Evolutionary conservation across 2,888 invertebrate species (phyloP), one percentile per base, ranked within the genome.

Genomic region (Mactromeris polynyma): DNA sequence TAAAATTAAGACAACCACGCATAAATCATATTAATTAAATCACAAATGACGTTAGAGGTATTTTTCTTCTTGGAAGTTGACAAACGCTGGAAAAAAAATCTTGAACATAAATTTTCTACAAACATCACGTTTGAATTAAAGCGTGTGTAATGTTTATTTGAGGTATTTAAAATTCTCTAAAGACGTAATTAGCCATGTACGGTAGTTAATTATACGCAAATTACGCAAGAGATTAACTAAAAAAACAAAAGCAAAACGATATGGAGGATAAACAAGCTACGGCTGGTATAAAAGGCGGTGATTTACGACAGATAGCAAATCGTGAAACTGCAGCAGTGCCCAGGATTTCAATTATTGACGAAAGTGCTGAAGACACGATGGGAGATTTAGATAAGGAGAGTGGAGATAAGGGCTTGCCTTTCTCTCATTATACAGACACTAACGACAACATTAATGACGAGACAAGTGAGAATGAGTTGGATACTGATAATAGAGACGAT

Each of bases 261-360:
- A 83, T 83, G 83, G 85, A 79, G 38, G 54, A 54, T 64, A 79
- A 80, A 85, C 85, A 85, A 79, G 51, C 38, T 9, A n/a, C 36
- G 11, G 26, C n/a, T 79, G 85, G 21, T 80, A 85, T 64, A 80
- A 79, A 79, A 79, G 33, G 36, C 21, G 36, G 26, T 40, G 31
- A 79, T 79, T 7, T 19, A 7, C 33, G 58, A 11, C 79, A n/a
- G 33, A 40, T 19, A 19, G 4, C 38, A 58, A 38, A 38, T 21
- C 19, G 40, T 82, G 73, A 33, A 36, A 33, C 14, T 33, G 14
- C 36, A 1, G 36, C 73, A 17, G 73, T 85, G 38, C 85, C 85
- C 26, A 40, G 54, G 3, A 69, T 86, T n/a, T 31, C 73, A 31
- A n/a, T 54, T 7, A 81, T 6, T 26, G 81, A 38, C 36, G 81